Percentiles rank a stretch among this genome's conserved stretches.
Conservation (phyloP, 2,113 vertebrate genomes). For the Phylloscopus whistleri region DNA sequence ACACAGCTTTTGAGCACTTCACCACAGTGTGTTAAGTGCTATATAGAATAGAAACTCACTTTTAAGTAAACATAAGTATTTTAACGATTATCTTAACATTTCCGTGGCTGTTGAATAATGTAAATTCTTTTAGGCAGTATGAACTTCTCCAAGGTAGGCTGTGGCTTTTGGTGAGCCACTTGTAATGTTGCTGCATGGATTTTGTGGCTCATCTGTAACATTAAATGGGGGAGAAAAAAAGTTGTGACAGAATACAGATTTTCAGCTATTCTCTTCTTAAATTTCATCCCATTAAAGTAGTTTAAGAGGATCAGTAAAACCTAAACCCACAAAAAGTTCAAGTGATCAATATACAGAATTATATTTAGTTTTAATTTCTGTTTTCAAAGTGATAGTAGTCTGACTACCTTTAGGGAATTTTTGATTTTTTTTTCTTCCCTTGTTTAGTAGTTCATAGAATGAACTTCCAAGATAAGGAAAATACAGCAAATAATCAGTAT, state of each 20-base stretch:
- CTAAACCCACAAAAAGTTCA: background rate
- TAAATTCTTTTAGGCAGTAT: conserved; percentile 72
- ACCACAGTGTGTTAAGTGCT: background rate
- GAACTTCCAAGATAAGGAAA: background rate
- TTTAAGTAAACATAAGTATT: conserved; percentile 11
- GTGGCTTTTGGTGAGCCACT: conserved; percentile 81
- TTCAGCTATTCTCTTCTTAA: background rate
- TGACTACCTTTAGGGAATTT: background rate
- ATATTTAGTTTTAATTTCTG: background rate
- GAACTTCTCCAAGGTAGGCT: conserved; percentile 84
- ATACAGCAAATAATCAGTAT: background rate
- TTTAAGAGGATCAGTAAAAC: background rate
- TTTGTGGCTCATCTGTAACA: conserved; percentile 78
- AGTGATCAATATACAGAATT: background rate
- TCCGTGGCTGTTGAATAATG: conserved; percentile 92
- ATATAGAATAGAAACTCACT: background rate
- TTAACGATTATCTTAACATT: conserved; percentile 75
- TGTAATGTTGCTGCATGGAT: conserved; percentile 83
- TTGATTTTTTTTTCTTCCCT: background rate
- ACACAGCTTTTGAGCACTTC: background rate
- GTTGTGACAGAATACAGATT: background rate
- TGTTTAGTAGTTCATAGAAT: background rate
- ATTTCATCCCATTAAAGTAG: background rate
- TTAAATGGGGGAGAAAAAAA: background rate
- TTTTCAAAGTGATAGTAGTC: background rate